Conservation (phyloP, 2,113 vertebrate species). For the Bos taurus region DNA sequence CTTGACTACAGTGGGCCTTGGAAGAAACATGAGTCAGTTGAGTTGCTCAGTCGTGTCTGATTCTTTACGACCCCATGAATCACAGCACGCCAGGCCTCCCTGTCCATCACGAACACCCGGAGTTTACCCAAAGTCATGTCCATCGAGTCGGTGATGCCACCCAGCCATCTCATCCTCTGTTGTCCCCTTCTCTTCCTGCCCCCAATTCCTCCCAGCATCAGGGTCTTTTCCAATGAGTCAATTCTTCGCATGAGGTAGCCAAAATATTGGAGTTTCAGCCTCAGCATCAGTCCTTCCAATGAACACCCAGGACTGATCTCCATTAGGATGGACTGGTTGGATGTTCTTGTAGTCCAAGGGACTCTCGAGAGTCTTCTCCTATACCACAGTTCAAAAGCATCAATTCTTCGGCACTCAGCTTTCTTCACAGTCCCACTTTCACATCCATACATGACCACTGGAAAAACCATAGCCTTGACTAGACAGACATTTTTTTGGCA, state of each 20-base stretch:
- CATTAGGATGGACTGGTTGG: not conserved
- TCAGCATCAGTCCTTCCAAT: not conserved
- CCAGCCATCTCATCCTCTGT: too few relatives aligned
- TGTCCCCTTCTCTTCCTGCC: too few relatives aligned
- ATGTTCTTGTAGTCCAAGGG: not conserved
- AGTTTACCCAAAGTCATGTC: too few relatives aligned
- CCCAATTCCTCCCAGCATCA: not conserved
- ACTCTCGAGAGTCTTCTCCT: not conserved
- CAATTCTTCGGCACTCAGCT: rapidly evolving
- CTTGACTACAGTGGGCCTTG: too few relatives aligned
- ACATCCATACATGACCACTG: not conserved
- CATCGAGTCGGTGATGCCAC: too few relatives aligned
- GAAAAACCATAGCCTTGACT: not conserved
- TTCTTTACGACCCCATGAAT: too few relatives aligned
- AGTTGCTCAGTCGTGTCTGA: too few relatives aligned
- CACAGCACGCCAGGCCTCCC: too few relatives aligned
- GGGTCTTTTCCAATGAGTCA: not conserved
- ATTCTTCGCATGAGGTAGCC: rapidly evolving
- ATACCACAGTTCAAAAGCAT: not conserved
- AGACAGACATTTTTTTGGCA: not conserved
- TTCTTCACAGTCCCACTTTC: not conserved
- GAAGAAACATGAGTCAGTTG: too few relatives aligned
- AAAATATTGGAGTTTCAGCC: not conserved
- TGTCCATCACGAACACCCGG: too few relatives aligned
- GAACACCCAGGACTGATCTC: not conserved